Conservation (phyloP, 2,113 vertebrate species). For the Lipotes vexillifer region DNA sequence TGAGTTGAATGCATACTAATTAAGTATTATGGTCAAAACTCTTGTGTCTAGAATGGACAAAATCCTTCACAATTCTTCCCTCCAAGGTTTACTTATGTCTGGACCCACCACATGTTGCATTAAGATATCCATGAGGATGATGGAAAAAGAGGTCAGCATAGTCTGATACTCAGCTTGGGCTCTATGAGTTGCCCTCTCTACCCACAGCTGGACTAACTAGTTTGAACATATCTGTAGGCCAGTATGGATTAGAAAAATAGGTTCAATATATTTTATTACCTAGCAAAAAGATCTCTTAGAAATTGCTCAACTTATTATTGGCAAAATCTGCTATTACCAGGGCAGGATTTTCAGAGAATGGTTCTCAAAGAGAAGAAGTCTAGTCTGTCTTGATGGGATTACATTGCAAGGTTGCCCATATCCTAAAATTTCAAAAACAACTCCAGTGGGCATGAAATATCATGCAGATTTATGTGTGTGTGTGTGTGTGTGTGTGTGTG, state of each 20-base stretch:
- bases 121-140: background rate
- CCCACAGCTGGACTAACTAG: background rate
- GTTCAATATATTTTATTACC: background rate
- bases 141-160: background rate
- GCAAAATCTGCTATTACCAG: background rate
- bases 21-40: background rate
- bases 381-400: background rate
- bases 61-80: slow-evolving; percentile 1
- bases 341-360: background rate
- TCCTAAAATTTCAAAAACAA: background rate
- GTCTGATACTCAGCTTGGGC: background rate
- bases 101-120: background rate
- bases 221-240: background rate
- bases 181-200: background rate
- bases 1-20: background rate
- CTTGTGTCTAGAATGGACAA: background rate
- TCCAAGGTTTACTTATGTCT: background rate
- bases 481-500: too few species aligned
- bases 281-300: background rate
- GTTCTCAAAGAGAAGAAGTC: background rate
- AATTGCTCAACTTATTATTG: slow-evolving; percentile 8
- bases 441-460: background rate
- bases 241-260: slow-evolving; percentile 2
- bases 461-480: background rate
- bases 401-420: background rate